Evolutionary conservation across 2,113 vertebrate genomes (phyloP).

Genomic region (Urocolius indicus): DNA sequence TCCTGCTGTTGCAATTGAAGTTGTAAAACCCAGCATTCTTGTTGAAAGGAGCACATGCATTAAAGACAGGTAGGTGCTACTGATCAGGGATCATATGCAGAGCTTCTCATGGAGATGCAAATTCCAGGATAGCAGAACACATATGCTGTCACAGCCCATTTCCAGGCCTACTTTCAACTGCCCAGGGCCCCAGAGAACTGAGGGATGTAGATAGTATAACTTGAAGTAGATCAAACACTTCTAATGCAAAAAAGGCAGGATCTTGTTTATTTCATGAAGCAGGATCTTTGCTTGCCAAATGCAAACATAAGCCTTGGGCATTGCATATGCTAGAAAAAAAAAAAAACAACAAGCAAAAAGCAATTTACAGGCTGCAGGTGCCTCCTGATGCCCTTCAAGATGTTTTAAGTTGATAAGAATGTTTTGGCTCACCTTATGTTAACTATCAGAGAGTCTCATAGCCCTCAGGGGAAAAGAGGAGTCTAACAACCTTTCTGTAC

Average conservation of each 20-base stretch:
- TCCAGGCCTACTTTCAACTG: background rate
- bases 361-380: conserved; percentile 8
- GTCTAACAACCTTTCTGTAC: background rate
- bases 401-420: background rate
- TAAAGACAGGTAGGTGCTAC: background rate
- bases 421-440: background rate
- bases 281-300: background rate
- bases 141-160: background rate
- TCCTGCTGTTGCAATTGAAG: background rate
- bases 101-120: background rate
- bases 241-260: conserved; percentile 4
- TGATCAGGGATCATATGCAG: background rate
- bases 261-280: conserved; percentile 17
- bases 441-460: background rate
- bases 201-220: background rate
- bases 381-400: conserved; percentile 15
- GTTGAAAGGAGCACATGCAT: background rate
- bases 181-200: background rate
- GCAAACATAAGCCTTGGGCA: conserved; percentile 13
- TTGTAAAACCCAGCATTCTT: background rate
- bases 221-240: background rate
- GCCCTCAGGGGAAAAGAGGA: background rate
- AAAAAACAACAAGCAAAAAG: background rate
- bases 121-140: background rate
- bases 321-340: background rate